Evolutionary conservation across 2,797 vertebrate genomes (phyloP), one percentile per base, ranked within the genome.

Genomic region (Pelobates cultripes): DNA sequence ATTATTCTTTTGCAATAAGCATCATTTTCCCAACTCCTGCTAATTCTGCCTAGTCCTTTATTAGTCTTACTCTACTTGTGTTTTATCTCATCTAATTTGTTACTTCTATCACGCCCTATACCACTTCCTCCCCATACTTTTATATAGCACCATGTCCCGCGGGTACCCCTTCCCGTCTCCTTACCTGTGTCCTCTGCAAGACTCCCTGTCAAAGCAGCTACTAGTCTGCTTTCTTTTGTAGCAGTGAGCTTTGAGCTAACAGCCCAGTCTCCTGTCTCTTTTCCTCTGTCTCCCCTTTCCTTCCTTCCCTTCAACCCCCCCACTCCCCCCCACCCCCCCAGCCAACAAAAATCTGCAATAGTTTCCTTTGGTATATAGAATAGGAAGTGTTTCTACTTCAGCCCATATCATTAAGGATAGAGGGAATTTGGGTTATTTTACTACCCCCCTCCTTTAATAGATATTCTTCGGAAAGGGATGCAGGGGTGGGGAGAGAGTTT

Each of bases 281-380:
- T 45, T 53, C 41, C 71, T 63, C 43, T 42, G 73, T 69, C 82
- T 70, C 68, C 61, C 40, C 9, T 71, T 85, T 82, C 73, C 81
- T 77, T 85, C 73, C 86, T 86, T 86, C 87, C 86, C 86, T 81
- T 64, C 86, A 47, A 84, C 78, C 86, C 85, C 70, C 55, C 73
- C 81, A 86, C n/a, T n/a, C n/a, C 81, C 84, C 74, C 43, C 45
- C 1, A 28, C 45, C 45, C 45, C 45, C 45, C 5, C 45, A 10
- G 9, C 5, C 5, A 10, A 47, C 5, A 47, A 47, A 47, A 73
- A 80, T 71, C 41, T 55, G 43, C 44, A 84, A 84, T 85, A 84
- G 87, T 88, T 91, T 91, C 89, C 90, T 90, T 86, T 87, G 86
- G 86, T 1, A 72, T 84, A 78, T 85, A 87, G 86, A 90, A 88